Conservation (phyloP, 2,888 invertebrate species). For the Zaprionus obscuricornis region DNA sequence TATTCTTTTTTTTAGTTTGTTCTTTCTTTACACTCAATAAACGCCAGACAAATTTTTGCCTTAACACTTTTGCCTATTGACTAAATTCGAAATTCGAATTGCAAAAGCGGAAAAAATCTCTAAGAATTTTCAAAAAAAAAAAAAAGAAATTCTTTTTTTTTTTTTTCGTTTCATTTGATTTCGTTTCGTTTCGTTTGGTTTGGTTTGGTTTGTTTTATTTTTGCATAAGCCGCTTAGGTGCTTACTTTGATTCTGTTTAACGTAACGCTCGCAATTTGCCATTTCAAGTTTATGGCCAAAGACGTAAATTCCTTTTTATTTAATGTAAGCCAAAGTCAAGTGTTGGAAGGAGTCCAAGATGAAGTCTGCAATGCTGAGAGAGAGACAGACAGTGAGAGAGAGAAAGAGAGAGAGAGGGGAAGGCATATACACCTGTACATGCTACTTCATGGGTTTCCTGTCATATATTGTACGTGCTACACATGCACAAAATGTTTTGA, state of each 20-base stretch:
- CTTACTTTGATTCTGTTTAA: conserved; percentile 70
- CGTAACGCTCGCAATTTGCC: conserved; percentile 46
- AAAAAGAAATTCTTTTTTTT: conserved; percentile 19
- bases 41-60: conserved; percentile 68
- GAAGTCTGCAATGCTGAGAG: no score
- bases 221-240: conserved; percentile 72
- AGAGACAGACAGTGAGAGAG: no score
- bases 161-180: conserved; percentile 15
- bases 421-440: conserved; percentile 19
- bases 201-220: conserved; percentile 39
- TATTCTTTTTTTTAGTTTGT: no score
- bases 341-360: no score
- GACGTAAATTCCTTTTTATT: conserved; percentile 70
- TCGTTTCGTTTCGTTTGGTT: conserved; percentile 36
- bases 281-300: conserved; percentile 61
- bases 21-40: conserved; percentile 68
- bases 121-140: conserved; percentile 24
- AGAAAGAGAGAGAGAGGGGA: neutral
- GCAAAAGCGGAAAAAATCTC: conserved; percentile 42
- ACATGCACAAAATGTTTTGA: conserved; percentile 40
- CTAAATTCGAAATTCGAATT: conserved; percentile 28
- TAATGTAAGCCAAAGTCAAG: conserved; percentile 53
- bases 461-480: conserved; percentile 44
- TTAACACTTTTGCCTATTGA: conserved; percentile 71
- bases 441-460: conserved; percentile 36